Evolutionary conservation across 1,140 invertebrate genomes (phyloP), one percentile per base, ranked within the genome.

Genomic region (Spodoptera frugiperda): DNA sequence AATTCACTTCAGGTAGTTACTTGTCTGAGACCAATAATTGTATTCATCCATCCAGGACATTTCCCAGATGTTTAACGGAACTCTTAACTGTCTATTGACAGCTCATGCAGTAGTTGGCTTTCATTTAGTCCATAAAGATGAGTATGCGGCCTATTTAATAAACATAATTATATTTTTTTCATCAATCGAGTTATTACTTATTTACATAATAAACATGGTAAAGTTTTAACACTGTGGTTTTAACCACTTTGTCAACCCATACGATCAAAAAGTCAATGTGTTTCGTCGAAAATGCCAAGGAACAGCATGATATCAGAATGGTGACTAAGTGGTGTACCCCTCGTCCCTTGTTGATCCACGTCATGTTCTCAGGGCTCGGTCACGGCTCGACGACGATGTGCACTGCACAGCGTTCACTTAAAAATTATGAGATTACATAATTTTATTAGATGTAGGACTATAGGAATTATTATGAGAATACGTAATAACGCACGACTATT

Each of bases 1-100:
- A 48, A 67, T 67, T 67, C 21, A 49, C 17, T 67, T 49, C 21
- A 44, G 21, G 55, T 30, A 15, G 65, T 53, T 67, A 71, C 67
- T 65, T 14, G 48, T 48, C 19, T 46, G 39, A 48, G 65, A 51
- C 10, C 51, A 68, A 51, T 33, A 51, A 68, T 53, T 15, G 51
- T 53, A 33, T 67, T 67, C 44, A 48, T 25, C 30, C 30, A 11
- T 44, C 6, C 21, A 67, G 14, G 44, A 48, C 17, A 63, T 63
- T 19, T 44, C n/a, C 15, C 30, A 61, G 5, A 21, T 25, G 54
- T 21, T 0, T 63, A 44, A 63, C 59, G 33, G 59, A 61, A 30
- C 33, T 39, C 15, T 11, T n/a, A 33, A 9, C 6, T 44, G 44
- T 17, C 30, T 44, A 44, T 63, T 39, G 33, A 39, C 33, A 39